Percentiles rank a stretch among this genome's conserved stretches.
phyloP scores from a whole-genome alignment of 2,797 vertebrate species.

The Agapornis canus region DNA sequence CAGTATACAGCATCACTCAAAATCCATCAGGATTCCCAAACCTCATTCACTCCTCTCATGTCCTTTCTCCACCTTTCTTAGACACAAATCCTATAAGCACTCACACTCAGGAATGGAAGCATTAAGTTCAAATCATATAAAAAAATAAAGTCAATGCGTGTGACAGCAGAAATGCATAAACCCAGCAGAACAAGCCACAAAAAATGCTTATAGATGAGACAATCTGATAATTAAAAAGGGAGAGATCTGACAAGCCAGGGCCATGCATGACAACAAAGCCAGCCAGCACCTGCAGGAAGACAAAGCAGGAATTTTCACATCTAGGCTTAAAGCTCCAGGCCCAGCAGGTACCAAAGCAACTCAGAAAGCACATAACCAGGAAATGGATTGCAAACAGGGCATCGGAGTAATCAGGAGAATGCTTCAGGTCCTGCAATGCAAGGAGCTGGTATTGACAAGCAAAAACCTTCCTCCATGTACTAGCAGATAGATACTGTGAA shows the following conservation, averaged over 20 bases:
- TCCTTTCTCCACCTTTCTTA: neutral
- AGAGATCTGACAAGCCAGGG: neutral
- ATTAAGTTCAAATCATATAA: slow-evolving; percentile 28
- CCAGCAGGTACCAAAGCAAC: neutral
- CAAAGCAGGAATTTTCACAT: neutral
- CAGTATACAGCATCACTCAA: neutral
- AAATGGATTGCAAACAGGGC: neutral
- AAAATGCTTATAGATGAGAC: slow-evolving; percentile 31
- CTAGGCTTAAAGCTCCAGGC: neutral
- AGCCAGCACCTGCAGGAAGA: neutral
- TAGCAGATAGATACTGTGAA: neutral
- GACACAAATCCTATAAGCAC: neutral
- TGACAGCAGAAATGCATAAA: neutral
- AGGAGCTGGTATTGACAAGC: neutral
- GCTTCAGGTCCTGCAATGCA: neutral
- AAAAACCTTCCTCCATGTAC: neutral
- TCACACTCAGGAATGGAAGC: neutral
- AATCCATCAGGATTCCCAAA: neutral
- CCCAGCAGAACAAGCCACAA: slow-evolving; percentile 19
- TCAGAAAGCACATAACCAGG: neutral
- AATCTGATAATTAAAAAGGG: slow-evolving; percentile 58
- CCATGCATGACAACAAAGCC: neutral
- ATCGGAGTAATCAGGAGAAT: neutral
- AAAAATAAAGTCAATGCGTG: neutral
- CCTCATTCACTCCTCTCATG: neutral